Evolutionary conservation across 2,113 vertebrate species (phyloP), one percentile per base, ranked within the genome.

Genomic region (Gavia stellata): DNA sequence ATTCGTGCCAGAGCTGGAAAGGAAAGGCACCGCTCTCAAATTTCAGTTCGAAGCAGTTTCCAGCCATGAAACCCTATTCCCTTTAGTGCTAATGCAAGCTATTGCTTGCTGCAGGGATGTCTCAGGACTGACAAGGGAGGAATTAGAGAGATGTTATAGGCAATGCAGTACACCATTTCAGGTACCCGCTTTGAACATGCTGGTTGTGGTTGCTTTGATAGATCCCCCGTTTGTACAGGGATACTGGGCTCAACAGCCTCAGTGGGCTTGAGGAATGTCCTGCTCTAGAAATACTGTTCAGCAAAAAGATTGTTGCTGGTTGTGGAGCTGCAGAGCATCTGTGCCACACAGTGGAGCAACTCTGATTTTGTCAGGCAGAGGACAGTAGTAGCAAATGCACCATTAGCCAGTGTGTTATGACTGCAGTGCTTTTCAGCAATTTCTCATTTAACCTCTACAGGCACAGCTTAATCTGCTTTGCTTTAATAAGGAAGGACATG

Each of bases 271-370:
- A 65, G 49, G 58, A 82, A 63, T 72, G 16, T 56, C 66, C 68
- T 70, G 40, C 49, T 82, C 28, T 58, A 66, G 42, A 75, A 81
- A 66, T 53, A 56, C 10, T 5, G 2, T 74, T 90, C 59, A 79
- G 55, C 63, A 61, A 31, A 74, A 93, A 45, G 71, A 40, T 88
- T 2, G 0, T 18, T 67, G 34, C 55, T 49, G 72, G 14, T 16
- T 68, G 44, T 56, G 50, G 67, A 92, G 86, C 85, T 81, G 79
- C 61, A 65, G 90, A 93, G 55, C 72, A 33, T 93, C 94, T 94
- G 66, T 88, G 90, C 72, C 94, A 79, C 88, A 55, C 21, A 94
- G 92, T 74, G 94, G 92, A 96, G 80, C 94, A 93, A 55, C 44
- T 93, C 84, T 65, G 74, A n/a, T 83, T 83, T 78, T 92, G 72